Evolutionary conservation across 2,888 invertebrate species (phyloP), one percentile per base, ranked within the genome.

Genomic region (Iselma pallidipennis): DNA sequence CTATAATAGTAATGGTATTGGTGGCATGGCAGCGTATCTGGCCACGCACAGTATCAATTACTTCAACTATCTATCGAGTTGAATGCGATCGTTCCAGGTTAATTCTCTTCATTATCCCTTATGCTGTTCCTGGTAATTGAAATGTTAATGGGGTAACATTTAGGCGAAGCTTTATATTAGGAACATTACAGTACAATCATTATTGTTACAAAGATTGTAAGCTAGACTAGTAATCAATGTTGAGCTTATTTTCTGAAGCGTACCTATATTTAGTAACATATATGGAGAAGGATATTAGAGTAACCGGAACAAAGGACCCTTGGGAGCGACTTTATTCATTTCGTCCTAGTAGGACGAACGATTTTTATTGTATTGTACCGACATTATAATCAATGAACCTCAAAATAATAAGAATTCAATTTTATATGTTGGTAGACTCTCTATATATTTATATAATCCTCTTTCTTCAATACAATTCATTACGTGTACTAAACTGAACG

Each of bases 31-130:
- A 48, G 45, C 42, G 9, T 10, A 50, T 31, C 59, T 19, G 37
- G 23, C 48, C 50, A 50, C 55, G 59, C 54, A 60, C 55, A 54
- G 63, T 66, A 63, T 65, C 63, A 67, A 67, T 64, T 64, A 65
- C 59, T 59, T 55, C 53, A 55, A 49, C 59, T 59, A 61, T 61
- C 61, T 59, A 56, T 61, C 58, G 21, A 57, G 58, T 50, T 57
- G 56, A 61, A 61, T 57, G 57, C 59, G 60, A 61, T 61, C 65
- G 65, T 65, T 67, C 16, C 65, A 63, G 61, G 67, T 67, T 67
- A 63, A 67, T 65, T 65, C 57, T 56, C 65, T 61, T 67, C 63
- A 65, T 65, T 67, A 67, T 67, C 63, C 53, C 64, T 57, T 56
- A 59, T 58, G 53, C 63, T 59, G 55, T 31, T 45, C 42, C 45